Percentiles rank a stretch among this genome's conserved stretches.
Conservation (phyloP, 2,888 invertebrate species). For the Thera obeliscata region DNA sequence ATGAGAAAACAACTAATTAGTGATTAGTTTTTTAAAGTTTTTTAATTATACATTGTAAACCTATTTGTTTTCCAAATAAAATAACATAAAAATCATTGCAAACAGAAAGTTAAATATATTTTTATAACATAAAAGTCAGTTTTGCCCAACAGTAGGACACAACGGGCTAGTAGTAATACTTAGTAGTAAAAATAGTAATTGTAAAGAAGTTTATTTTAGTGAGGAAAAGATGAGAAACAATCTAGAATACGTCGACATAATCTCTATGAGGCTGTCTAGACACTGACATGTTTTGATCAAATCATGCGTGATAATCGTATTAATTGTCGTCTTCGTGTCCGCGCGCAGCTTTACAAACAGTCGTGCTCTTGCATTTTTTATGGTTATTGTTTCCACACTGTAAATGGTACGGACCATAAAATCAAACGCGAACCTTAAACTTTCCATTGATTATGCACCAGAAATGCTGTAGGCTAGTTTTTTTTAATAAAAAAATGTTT, state of each 20-base stretch:
- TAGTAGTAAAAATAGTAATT: too few species aligned
- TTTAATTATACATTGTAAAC: too few species aligned
- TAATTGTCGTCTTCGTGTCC: conserved; percentile 68
- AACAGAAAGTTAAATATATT: too few species aligned
- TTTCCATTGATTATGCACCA: conserved; percentile 2
- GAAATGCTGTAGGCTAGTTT: not conserved
- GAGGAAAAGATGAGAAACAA: not conserved
- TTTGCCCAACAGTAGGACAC: too few species aligned
- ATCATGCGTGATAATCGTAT: conserved; percentile 79
- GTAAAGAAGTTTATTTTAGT: too few species aligned
- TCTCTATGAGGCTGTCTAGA: conserved; percentile 58
- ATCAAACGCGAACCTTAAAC: not conserved
- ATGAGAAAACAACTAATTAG: too few species aligned
- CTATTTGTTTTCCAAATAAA: too few species aligned
- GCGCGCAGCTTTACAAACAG: conserved; percentile 51
- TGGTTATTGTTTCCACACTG: conserved; percentile 12
- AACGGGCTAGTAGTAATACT: too few species aligned
- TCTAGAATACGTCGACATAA: not conserved
- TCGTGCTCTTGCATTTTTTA: conserved; percentile 43
- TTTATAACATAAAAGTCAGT: too few species aligned
- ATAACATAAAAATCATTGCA: too few species aligned
- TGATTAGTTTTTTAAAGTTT: too few species aligned
- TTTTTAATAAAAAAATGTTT: not conserved
- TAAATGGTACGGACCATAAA: conserved; percentile 11
- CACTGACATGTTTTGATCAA: conserved; percentile 75